Evolutionary conservation across 2,888 invertebrate genomes (phyloP).

Genomic region (Phalera bucephala): DNA sequence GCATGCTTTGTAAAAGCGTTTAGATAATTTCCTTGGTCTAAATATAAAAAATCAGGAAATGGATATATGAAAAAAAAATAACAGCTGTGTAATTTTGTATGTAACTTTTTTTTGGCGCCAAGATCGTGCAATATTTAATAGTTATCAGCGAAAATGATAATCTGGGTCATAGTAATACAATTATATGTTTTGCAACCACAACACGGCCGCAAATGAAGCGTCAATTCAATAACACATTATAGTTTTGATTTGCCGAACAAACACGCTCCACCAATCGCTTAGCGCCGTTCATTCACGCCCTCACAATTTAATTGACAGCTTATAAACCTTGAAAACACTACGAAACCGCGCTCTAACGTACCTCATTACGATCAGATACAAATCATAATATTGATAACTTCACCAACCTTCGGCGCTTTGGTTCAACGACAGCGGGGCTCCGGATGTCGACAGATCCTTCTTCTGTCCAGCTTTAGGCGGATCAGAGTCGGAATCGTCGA

Average conservation of each 20-base stretch:
- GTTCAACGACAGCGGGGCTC: conserved; percentile 64
- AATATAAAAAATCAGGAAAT: no score
- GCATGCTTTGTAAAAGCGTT: no score
- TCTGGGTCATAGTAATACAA: conserved; percentile 27
- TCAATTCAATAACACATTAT: conserved; percentile 12
- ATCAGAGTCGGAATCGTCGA: conserved; percentile 88
- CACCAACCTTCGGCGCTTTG: conserved; percentile 75
- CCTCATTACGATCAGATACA: conserved; percentile 38
- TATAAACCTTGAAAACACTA: conserved; percentile 69
- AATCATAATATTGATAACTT: conserved; percentile 33
- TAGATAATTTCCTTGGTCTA: no score
- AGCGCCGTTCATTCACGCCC: conserved; percentile 50
- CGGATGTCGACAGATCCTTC: conserved; percentile 62
- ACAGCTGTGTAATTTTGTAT: no score
- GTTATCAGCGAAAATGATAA: conserved; percentile 21
- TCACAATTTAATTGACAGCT: conserved; percentile 56
- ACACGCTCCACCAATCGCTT: conserved; percentile 18
- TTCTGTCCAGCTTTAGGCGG: conserved; percentile 67
- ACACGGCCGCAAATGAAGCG: conserved; percentile 10
- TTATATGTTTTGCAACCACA: conserved; percentile 23
- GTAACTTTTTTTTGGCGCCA: no score
- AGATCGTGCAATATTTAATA: background rate
- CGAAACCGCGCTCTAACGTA: conserved; percentile 33
- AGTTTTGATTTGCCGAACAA: conserved; percentile 20
- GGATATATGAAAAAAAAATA: no score